Base-by-base conservation (phyloP, 2,888 invertebrate species). In the Eilema caniola region DNA sequence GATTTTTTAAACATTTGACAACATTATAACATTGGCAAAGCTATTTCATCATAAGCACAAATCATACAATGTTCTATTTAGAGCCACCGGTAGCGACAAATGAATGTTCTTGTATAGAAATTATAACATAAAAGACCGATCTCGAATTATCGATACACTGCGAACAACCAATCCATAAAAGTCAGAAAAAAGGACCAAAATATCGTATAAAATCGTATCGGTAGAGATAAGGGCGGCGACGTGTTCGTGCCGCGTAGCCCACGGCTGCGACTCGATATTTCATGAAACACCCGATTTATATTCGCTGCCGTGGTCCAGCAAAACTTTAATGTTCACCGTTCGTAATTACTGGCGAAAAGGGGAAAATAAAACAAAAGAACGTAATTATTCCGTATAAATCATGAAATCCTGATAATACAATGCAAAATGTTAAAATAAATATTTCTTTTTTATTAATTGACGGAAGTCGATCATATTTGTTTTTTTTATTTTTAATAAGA, bases 231-330 rank as follows among this genome's bases (percentile, higher is more conserved):
- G 92, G 91, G 90, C 90, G 89, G 92, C 89, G 91, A 89, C 90
- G 90, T 88, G 86, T 86, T 85, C 88, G 86, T 81, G 89, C 88
- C 84, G 88, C 89, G 89, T 95, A 91, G 95, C 95, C 94, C 89
- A 91, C 91, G 95, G 95, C 93, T 87, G 89, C 84, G 85, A 84
- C 89, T 87, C 94, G 90, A 93, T 95, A 93, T 94, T 95, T 94
- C 93, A 94, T 91, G 93, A 93, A 94, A 93, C 89, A 89, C 86
- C 90, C 94, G 92, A 94, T 95, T 94, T 94, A 92, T 94, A 94
- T 94, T 93, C 94, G 89, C 88, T 88, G 89, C 89, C 86, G 89
- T 83, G 80, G 88, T 83, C 89, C 87, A 86, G 89, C 92, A 87
- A 90, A 92, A 91, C 89, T 90, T 93, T 93, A 91, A 94, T 93